phyloP scores from a whole-genome alignment of 2,113 vertebrate genomes.

The Casuarius casuarius region DNA sequence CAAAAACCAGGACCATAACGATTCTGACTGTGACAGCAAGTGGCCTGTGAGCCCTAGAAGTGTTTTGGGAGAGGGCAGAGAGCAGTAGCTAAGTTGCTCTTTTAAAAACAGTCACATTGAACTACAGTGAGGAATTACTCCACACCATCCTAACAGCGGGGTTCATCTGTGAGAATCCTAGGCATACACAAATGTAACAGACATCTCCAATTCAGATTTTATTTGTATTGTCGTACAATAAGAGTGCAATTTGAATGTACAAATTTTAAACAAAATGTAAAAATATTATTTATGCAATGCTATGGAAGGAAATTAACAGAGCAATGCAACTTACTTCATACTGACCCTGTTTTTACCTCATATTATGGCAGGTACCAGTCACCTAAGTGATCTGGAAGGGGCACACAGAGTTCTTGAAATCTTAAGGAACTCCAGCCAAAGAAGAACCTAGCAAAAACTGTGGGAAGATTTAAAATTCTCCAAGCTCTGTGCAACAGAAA shows the following conservation, averaged over 20 bases:
- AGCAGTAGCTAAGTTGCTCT: background rate
- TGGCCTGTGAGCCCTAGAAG: background rate
- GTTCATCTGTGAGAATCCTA: background rate
- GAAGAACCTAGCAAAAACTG: constrained; percentile 29
- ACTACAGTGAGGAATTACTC: background rate
- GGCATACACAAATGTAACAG: constrained; percentile 56
- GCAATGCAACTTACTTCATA: constrained; percentile 58
- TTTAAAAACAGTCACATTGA: background rate
- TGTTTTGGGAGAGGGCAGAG: background rate
- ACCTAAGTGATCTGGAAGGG: constrained; percentile 19
- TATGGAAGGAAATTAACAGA: constrained; percentile 70
- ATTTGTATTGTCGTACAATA: constrained; percentile 77
- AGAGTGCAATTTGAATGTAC: constrained; percentile 76
- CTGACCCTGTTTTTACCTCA: constrained; percentile 71
- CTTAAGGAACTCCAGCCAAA: constrained; percentile 37
- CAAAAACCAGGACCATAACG: background rate
- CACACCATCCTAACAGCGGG: background rate
- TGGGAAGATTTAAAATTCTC: constrained; percentile 21
- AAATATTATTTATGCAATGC: constrained; percentile 71
- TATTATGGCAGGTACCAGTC: constrained; percentile 59
- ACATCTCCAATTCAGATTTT: constrained; percentile 73
- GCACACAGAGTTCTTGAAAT: constrained; percentile 15
- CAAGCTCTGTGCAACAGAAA: constrained; percentile 45
- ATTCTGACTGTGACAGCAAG: background rate
- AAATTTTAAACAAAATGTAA: constrained; percentile 77